These are phyloP conservation scores for rat (Rattus norvegicus) DNA, from an alignment of 2,113 vertebrate genomes.

Conservation along the genomic window DNA sequence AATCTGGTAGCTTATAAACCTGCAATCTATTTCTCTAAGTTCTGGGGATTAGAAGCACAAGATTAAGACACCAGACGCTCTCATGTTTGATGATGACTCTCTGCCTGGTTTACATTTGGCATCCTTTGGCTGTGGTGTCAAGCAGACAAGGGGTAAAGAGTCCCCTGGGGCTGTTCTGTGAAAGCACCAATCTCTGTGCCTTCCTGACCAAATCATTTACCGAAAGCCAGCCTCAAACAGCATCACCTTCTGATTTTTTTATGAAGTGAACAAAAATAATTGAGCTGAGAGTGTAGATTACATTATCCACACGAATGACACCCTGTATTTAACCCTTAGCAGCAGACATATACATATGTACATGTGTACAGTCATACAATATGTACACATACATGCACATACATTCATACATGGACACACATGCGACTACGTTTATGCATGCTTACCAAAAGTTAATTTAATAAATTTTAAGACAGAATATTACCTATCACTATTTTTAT, in stretches of 20 bases:
- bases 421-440: background rate
- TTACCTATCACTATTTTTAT: background rate
- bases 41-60: background rate
- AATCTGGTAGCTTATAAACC: background rate
- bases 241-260: background rate
- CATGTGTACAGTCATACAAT: background rate
- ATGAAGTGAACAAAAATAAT: background rate
- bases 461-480: background rate
- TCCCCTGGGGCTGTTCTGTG: background rate
- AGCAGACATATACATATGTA: background rate
- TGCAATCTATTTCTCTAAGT: background rate
- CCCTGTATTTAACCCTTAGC: background rate
- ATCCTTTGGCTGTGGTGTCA: background rate
- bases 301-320: background rate
- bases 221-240: background rate
- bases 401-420: background rate
- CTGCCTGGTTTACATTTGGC: background rate
- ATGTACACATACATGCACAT: background rate
- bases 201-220: background rate
- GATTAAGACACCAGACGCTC: background rate
- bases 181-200: background rate
- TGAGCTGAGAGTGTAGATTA: background rate
- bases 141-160: background rate
- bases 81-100: background rate
- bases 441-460: conserved; percentile 27